Conservation (phyloP, 2,113 vertebrate species). For the Elephas maximus region DNA sequence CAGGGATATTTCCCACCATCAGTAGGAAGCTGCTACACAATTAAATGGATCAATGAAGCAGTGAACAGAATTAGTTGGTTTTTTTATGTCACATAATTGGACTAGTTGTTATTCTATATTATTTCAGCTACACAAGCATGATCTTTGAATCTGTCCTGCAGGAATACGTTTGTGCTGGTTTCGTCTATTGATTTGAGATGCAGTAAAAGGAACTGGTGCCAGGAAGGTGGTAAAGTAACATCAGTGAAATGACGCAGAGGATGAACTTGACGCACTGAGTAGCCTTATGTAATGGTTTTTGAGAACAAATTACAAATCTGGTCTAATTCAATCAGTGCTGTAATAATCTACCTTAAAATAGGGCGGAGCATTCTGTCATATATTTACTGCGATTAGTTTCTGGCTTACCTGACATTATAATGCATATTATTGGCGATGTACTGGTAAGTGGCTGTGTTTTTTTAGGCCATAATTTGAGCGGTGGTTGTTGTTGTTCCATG, state of each 20-base stretch:
- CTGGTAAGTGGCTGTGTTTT: constrained; percentile 2
- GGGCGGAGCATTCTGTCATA: not conserved
- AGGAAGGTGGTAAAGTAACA: constrained; percentile 47
- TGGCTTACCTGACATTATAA: constrained; percentile 3
- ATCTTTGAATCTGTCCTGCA: constrained; percentile 62
- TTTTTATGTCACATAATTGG: constrained; percentile 80
- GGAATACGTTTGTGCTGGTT: constrained; percentile 43
- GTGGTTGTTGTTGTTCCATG: not conserved
- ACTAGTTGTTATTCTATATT: constrained; percentile 70
- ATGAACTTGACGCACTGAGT: constrained; percentile 56
- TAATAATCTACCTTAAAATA: constrained; percentile 72
- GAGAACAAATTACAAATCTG: constrained; percentile 71
- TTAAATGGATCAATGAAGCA: constrained; percentile 83
- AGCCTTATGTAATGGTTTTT: constrained; percentile 74
- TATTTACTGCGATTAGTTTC: constrained; percentile 51
- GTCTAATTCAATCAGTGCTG: constrained; percentile 65
- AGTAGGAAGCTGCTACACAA: constrained; percentile 78
- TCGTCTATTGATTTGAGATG: constrained; percentile 75
- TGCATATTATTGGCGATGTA: not conserved
- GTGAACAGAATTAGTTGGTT: constrained; percentile 79
- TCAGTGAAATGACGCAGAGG: constrained; percentile 56
- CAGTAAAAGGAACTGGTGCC: constrained; percentile 57
- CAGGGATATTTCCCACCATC: constrained; percentile 76
- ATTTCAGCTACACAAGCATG: constrained; percentile 65
- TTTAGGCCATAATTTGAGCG: not conserved